These are phyloP conservation scores for Dunckerocampus dactyliophorus DNA, from an alignment of 2,113 vertebrate genomes.

Conservation along the genomic window DNA sequence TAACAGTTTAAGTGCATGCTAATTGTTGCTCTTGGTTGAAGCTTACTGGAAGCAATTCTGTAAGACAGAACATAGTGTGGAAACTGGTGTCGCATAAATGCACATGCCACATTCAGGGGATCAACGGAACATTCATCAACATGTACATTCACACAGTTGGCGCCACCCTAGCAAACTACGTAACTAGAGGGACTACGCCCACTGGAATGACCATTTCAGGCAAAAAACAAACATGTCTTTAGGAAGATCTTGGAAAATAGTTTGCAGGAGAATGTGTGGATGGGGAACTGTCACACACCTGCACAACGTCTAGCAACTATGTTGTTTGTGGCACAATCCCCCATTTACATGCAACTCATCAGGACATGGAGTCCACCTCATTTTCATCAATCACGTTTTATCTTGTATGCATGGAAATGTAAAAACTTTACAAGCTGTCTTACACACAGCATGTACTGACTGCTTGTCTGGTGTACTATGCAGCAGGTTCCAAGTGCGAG, in stretches of 20 bases:
- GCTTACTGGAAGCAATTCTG: conserved; percentile 68
- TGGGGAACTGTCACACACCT: conserved; percentile 19
- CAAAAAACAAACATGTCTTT: conserved; percentile 37
- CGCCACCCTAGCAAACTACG: conserved; percentile 46
- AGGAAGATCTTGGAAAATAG: conserved; percentile 63
- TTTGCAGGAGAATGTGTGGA: conserved; percentile 20
- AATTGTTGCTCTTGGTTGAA: conserved; percentile 64
- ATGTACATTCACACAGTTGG: conserved; percentile 60
- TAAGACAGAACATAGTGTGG: conserved; percentile 51
- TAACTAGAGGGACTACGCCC: conserved; percentile 35
- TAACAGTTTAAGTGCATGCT: conserved; percentile 58
- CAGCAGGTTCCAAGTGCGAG: conserved; percentile 47
- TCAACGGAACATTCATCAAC: conserved; percentile 53
- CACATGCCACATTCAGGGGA: conserved; percentile 35
- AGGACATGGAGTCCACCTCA: conserved; percentile 11
- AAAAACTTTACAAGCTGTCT: conserved; percentile 15
- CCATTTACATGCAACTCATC: conserved; percentile 33
- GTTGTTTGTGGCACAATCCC: conserved; percentile 37
- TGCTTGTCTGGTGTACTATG: conserved; percentile 11
- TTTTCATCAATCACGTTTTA: not conserved
- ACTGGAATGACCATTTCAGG: conserved; percentile 57
- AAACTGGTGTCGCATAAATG: conserved; percentile 38
- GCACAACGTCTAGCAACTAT: conserved; percentile 34
- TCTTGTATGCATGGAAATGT: not conserved
- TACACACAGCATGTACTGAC: conserved; percentile 1